Evolutionary conservation across 2,888 invertebrate genomes (phyloP).

Genomic region (Macrophya annulata): DNA sequence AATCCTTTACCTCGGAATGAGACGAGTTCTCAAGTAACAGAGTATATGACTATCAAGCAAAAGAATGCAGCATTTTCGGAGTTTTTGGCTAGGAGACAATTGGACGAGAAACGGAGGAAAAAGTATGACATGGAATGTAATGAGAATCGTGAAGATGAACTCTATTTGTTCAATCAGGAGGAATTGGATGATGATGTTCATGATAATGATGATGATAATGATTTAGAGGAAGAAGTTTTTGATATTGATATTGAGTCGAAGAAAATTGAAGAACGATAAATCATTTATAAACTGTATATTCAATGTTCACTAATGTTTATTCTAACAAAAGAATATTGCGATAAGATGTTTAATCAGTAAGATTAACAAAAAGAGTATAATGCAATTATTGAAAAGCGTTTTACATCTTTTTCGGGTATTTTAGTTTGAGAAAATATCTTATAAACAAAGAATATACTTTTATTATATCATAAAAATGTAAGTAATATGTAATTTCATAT

Average conservation of each 20-base stretch:
- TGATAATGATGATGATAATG: background rate
- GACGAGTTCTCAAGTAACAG: constrained; percentile 57
- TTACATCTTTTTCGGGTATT: background rate
- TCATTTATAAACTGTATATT: constrained; percentile 4
- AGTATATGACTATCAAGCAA: constrained; percentile 68
- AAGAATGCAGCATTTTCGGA: constrained; percentile 82
- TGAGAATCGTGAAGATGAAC: constrained; percentile 65
- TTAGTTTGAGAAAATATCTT: constrained; percentile 32
- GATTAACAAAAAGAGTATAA: background rate
- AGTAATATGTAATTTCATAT: constrained; percentile 57
- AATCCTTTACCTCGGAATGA: constrained; percentile 66
- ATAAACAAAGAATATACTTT: constrained; percentile 47
- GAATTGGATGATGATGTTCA: constrained; percentile 64
- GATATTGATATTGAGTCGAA: constrained; percentile 60
- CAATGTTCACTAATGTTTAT: constrained; percentile 7
- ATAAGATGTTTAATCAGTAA: background rate
- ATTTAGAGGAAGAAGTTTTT: constrained; percentile 61
- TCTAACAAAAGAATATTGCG: background rate
- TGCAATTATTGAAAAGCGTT: background rate
- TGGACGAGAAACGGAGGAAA: constrained; percentile 69
- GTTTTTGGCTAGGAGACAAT: constrained; percentile 82
- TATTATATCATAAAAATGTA: constrained; percentile 56
- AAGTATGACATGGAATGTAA: constrained; percentile 68
- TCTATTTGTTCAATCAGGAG: constrained; percentile 59
- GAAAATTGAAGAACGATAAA: constrained; percentile 7